Evolutionary conservation across 2,797 vertebrate genomes (phyloP), one percentile per base, ranked within the genome.

Genomic region (Caiman crocodilus): DNA sequence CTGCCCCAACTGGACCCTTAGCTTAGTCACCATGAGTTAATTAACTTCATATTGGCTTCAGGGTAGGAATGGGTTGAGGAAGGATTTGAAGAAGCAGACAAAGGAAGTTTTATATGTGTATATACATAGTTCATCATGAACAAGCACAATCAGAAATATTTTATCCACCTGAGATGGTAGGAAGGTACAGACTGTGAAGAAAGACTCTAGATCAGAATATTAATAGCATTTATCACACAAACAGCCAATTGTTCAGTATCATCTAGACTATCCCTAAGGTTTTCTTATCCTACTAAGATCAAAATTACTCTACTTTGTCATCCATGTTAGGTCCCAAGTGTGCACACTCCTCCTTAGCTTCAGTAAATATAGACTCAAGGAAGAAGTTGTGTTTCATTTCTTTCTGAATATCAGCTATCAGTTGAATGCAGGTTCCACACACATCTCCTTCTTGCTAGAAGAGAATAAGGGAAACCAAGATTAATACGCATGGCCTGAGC

Each of bases 361-460:
- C 97, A 8, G 94, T 91, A 65, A 98, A 97, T 56, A 99, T 94
- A 1, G 61, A 4, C 67, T 94, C 80, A 5, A 98, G 14, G 42
- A 98, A 99, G 50, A 97, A 94, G 5, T 98, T 98, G 50, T 77
- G 64, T 80, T 97, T 98, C 21, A 98, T 97, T 28, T 98, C 90
- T 0, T 85, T 77, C 94, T 99, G 98, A 93, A 98, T 4, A 3
- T 99, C 98, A 0, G 93, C 96, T 85, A 99, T 89, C 83, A 99
- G 98, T 89, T 98, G 97, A 79, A 98, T 65, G n/a, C 99, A 99
- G 90, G 98, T 97, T 42, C 98, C 87, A 15, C 99, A 99, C 73
- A 98, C 95, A 0, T 93, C 96, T 2, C 91, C 96, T 4, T 0
- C 21, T 50, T 69, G 95, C 99, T 99, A 69, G 0, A 12, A 50